These are phyloP conservation scores for Plebejus melissa DNA, from an alignment of 2,888 invertebrate species.

Conservation along the genomic window DNA sequence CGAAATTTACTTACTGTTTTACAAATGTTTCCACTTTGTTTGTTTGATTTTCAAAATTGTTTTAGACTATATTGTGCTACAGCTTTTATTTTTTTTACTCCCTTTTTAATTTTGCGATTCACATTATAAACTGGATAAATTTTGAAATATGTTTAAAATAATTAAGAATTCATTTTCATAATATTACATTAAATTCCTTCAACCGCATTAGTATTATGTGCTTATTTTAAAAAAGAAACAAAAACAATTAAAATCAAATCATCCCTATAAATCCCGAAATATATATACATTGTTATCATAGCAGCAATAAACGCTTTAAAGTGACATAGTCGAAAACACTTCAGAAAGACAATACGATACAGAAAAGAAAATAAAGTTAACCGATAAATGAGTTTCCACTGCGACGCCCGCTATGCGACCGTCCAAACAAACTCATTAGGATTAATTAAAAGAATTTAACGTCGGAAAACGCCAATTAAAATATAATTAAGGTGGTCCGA, in stretches of 20 bases:
- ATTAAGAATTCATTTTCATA: no score
- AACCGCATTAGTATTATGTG: no score
- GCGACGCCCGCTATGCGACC: neutral
- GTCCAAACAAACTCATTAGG: slow-evolving; percentile 18
- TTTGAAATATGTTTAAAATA: no score
- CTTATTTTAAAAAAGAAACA: no score
- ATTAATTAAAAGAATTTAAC: slow-evolving; percentile 31
- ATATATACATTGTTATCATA: neutral
- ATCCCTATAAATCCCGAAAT: neutral
- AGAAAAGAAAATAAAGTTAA: slow-evolving; percentile 5
- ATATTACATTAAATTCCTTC: no score
- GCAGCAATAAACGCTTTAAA: neutral
- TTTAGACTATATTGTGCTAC: neutral
- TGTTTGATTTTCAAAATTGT: neutral
- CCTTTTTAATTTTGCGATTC: neutral
- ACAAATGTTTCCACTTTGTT: neutral
- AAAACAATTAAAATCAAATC: no score
- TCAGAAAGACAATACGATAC: neutral
- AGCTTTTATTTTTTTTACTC: neutral
- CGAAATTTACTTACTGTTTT: slow-evolving; percentile 16
- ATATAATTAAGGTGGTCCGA: slow-evolving; percentile 24
- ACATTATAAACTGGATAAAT: neutral
- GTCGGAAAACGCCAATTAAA: slow-evolving; percentile 29
- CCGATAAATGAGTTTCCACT: slow-evolving; percentile 14
- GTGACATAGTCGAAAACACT: neutral